Conservation (phyloP, 2,113 vertebrate species). For the Salvelinus alpinus region DNA sequence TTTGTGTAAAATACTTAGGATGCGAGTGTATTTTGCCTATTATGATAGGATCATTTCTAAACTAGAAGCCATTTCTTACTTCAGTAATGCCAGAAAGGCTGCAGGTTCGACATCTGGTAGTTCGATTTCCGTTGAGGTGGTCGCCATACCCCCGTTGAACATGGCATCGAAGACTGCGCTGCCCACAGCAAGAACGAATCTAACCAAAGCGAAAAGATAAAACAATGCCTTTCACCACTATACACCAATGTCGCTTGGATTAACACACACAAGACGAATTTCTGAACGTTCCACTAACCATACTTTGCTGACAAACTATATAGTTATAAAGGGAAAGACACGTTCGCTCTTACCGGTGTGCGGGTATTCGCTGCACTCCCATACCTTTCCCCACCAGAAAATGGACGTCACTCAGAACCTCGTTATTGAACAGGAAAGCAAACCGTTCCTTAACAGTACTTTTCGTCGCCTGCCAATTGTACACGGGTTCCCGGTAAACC, state of each 20-base stretch:
- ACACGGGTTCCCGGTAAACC: slow-evolving; percentile 86
- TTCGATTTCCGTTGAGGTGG: slow-evolving; percentile 95
- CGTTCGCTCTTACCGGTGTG: slow-evolving; percentile 81
- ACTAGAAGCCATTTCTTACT: slow-evolving; percentile 73
- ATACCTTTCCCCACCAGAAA: slow-evolving; percentile 94
- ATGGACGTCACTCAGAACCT: slow-evolving; percentile 95
- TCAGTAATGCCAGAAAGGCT: slow-evolving; percentile 91
- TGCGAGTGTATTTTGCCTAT: too few species aligned
- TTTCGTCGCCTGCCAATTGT: slow-evolving; percentile 96
- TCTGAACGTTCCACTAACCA: too few species aligned
- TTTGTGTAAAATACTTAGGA: too few species aligned
- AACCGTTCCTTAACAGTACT: slow-evolving; percentile 92
- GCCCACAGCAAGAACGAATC: slow-evolving; percentile 94
- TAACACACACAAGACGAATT: background rate
- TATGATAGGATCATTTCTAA: background rate
- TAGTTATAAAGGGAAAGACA: too few species aligned
- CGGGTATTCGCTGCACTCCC: slow-evolving; percentile 91
- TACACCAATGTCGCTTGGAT: background rate
- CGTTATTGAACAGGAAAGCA: slow-evolving; percentile 94
- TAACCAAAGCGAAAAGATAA: slow-evolving; percentile 45
- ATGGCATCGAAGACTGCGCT: slow-evolving; percentile 95
- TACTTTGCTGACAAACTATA: too few species aligned
- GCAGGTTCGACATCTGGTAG: slow-evolving; percentile 95
- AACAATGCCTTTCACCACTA: background rate
- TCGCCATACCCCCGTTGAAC: slow-evolving; percentile 98